Conservation (phyloP, 2,797 vertebrate species). For the Pantherophis alleghaniensis region DNA sequence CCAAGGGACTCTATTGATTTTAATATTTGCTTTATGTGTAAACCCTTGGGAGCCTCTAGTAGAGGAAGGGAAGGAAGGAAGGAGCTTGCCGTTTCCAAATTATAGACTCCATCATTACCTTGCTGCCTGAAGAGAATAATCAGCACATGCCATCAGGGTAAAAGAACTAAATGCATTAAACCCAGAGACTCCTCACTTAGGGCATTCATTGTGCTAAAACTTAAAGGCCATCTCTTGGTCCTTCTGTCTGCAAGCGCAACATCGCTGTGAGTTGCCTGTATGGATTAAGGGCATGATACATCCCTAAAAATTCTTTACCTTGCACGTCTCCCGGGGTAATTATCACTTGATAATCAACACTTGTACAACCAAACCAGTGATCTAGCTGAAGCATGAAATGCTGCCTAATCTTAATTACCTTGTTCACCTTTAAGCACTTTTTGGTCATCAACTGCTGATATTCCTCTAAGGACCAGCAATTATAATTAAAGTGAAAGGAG, state of each 20-base stretch:
- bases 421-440: constrained; percentile 15
- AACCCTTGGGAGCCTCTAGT: background rate
- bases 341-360: constrained; percentile 37
- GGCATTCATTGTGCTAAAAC: constrained; percentile 2
- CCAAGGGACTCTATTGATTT: background rate
- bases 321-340: constrained; percentile 38
- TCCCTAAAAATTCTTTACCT: constrained; percentile 18
- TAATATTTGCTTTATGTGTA: background rate
- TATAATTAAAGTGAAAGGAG: constrained; percentile 30
- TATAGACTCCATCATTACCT: background rate
- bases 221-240: background rate
- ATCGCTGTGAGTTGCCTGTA: rapidly evolving
- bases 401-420: constrained; percentile 22
- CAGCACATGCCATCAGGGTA: constrained; percentile 12
- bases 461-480: constrained; percentile 26
- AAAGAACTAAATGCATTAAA: constrained; percentile 6
- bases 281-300: background rate
- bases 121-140: constrained; percentile 12
- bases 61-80: background rate
- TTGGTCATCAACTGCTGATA: constrained; percentile 11
- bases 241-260: background rate
- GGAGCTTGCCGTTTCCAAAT: background rate
- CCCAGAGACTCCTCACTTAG: background rate
- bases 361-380: constrained; percentile 32
- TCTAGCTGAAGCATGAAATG: constrained; percentile 29